phyloP scores from a whole-genome alignment of 1,140 invertebrate species.

The Papilio dardanus region DNA sequence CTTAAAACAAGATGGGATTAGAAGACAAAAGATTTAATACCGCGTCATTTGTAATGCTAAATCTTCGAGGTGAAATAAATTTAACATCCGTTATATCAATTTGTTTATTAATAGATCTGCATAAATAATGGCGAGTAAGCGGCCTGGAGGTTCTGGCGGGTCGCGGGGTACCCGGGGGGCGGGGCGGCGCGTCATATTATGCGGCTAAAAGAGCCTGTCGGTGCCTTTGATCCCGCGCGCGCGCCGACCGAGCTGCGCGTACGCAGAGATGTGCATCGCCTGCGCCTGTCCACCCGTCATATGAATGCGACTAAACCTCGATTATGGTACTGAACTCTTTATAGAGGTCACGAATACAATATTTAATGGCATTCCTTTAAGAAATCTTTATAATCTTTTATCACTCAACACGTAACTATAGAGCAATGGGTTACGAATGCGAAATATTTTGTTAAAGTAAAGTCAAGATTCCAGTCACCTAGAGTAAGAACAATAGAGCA shows the following conservation, averaged over 20 bases:
- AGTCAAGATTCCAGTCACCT: constrained; percentile 18
- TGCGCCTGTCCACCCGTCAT: constrained; percentile 75
- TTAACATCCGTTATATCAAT: constrained; percentile 73
- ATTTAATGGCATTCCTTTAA: constrained; percentile 10
- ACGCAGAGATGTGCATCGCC: constrained; percentile 69
- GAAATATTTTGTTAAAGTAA: not conserved
- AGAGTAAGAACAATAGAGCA: constrained; percentile 25
- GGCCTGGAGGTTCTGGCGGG: constrained; percentile 66
- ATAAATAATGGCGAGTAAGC: constrained; percentile 78
- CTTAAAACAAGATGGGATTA: constrained; percentile 14
- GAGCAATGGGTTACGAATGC: constrained; percentile 17
- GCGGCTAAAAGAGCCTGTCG: constrained; percentile 81
- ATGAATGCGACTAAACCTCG: constrained; percentile 81
- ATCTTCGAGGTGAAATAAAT: constrained; percentile 43
- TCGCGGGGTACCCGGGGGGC: constrained; percentile 55
- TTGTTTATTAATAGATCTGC: constrained; percentile 80
- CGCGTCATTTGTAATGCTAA: constrained; percentile 29
- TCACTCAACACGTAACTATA: not conserved
- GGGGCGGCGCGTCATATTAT: constrained; percentile 77
- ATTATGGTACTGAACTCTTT: constrained; percentile 77
- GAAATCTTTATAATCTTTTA: not conserved
- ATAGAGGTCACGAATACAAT: constrained; percentile 71
- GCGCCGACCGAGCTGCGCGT: constrained; percentile 58
- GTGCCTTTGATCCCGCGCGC: constrained; percentile 78
- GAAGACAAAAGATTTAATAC: constrained; percentile 1